Base-by-base conservation (phyloP, 1,140 invertebrate genomes). In the Drosophila bocqueti region DNA sequence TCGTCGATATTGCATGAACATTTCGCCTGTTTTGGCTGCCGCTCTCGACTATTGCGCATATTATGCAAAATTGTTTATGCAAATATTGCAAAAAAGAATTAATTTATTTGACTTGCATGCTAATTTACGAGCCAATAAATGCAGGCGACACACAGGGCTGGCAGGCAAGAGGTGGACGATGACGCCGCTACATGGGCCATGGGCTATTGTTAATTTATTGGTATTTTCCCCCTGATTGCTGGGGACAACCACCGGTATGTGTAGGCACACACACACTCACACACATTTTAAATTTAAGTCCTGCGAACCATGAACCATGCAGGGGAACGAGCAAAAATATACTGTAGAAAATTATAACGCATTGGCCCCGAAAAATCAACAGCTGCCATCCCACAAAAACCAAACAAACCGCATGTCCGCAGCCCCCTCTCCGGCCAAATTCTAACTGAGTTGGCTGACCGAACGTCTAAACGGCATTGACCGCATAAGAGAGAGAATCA, bases 11-110 rank as follows among this genome's bases (percentile, higher is more conserved):
- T 42, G 34, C 42, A 43, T 68, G 55, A 61, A 49, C 68, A 73
- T 58, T 62, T 65, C 66, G 66, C 83, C 66, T 85, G 75, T 85
- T 61, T 61, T 2, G 57, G 74, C 57, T 79, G 52, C 49, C 55
- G 62, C 60, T 66, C 43, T 75, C 67, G 64, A 76, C 80, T 74
- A 83, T 89, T 87, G 83, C 54, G 46, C 83, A 89, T 90, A 90
- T 90, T 90, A 89, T 90, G 85, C 85, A 81, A 89, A 89, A 89
- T 90, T 90, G 85, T 89, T 89, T 89, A 89, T 89, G 85, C 85
- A 89, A 89, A 89, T 89, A 89, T 76, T 76, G 85, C 83, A 83
- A 89, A 89, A 90, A 89, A 89, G 81, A 89, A 90, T 89, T 89
- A 89, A 89, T 90, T 89, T 89, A 89, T 89, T 89, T 89, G 85